phyloP scores from a whole-genome alignment of 2,888 invertebrate genomes.

The Drosophila anomalata region DNA sequence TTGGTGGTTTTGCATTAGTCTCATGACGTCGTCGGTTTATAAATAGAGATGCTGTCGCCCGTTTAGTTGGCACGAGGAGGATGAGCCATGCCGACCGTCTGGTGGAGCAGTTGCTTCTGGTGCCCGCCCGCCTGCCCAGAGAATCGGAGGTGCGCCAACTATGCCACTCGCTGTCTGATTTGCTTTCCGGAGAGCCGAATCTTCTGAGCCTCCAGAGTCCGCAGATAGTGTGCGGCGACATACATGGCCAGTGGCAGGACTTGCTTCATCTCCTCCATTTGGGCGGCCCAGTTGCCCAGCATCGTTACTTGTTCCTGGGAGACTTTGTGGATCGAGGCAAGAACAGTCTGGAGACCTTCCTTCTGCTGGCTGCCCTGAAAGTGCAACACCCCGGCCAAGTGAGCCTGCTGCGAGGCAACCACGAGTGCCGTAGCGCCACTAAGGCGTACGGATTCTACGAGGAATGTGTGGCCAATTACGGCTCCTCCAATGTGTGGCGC shows the following conservation, averaged over 20 bases:
- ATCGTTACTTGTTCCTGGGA: constrained; percentile 99
- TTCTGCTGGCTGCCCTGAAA: constrained; percentile 97
- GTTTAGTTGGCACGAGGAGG: background rate
- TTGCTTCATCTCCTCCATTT: constrained; percentile 98
- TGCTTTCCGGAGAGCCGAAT: constrained; percentile 97
- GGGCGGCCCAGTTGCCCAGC: constrained; percentile 98
- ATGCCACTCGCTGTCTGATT: constrained; percentile 97
- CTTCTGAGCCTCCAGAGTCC: constrained; percentile 98
- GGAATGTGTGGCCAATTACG: constrained; percentile 99
- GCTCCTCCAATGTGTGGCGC: constrained; percentile 99
- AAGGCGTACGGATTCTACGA: constrained; percentile 99
- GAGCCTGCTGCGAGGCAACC: constrained; percentile 96
- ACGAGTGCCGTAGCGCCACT: constrained; percentile 99
- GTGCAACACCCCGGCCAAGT: constrained; percentile 95
- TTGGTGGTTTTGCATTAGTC: constrained; percentile 16
- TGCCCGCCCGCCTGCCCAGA: constrained; percentile 86
- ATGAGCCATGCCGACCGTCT: constrained; percentile 32
- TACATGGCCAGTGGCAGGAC: constrained; percentile 99
- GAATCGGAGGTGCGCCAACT: constrained; percentile 98
- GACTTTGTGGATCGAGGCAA: constrained; percentile 99
- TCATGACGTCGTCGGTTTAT: constrained; percentile 22
- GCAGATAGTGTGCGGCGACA: constrained; percentile 99
- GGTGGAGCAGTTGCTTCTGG: constrained; percentile 25
- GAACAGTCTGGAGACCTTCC: constrained; percentile 98
- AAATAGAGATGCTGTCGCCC: constrained; percentile 29